Evolutionary conservation across 2,888 invertebrate species (phyloP), one percentile per base, ranked within the genome.

Genomic region (Sturmia bella): DNA sequence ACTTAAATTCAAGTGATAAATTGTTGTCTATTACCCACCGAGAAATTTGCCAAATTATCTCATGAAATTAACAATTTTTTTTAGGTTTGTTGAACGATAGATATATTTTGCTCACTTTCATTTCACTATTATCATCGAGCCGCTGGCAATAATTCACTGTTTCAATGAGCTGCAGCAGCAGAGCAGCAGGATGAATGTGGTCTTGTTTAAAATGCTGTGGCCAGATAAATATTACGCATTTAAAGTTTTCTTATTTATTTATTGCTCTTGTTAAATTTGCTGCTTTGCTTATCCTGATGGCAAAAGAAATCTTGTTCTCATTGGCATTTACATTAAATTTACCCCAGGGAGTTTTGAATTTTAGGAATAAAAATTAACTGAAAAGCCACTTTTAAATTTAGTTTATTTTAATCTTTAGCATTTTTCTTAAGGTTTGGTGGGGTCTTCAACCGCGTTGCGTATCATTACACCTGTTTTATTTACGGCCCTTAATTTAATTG

Each of bases 341-440:
- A 11, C 66, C 66, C 75, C 1, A 2, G 70, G 50, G 75, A 76
- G 32, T 70, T 80, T 56, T 12, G 5, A 39, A 3, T 66, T 57
- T 76, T 72, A 37, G 72, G 76, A 66, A 76, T 76, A 27, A 3
- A 76, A 81, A 81, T 76, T 68, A 76, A 19, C 15, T 32, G 45
- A 1, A 17, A 45, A 43, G 41, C 43, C 54, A 61, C 24, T 39
- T 61, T 50, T 48, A 50, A 59, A 59, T 61, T 19, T 11, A 39
- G 17, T 59, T 39, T n/a, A 21, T 24, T 74, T 57, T 37, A 13
- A 19, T 63, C 27, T 37, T 32, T 13, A 5, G 4, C 3, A 12
- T 70, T 70, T 59, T 11, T 52, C 41, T 43, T 63, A 15, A 5
- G 45, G 48, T 37, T 48, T 54, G 7, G n/a, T 45, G 1, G 17